phyloP scores from a whole-genome alignment of 2,113 vertebrate species.

The western clawed frog (Xenopus tropicalis) region DNA sequence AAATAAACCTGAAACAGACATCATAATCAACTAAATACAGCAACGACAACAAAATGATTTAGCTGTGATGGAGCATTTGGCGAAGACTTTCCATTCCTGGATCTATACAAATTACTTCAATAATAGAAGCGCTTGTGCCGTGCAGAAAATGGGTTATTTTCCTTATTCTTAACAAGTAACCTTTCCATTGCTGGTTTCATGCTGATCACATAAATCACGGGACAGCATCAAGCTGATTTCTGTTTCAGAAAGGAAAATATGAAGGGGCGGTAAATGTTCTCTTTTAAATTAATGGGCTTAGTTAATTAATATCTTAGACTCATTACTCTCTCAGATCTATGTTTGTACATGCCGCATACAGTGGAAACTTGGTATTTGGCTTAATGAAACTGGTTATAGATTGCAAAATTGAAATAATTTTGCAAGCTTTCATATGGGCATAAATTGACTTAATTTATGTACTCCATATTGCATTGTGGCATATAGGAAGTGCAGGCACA shows the following conservation, averaged over 20 bases:
- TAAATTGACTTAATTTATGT: too few relatives aligned
- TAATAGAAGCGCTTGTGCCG: constrained; percentile 49
- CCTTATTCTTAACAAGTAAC: constrained; percentile 10
- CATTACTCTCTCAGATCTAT: not conserved
- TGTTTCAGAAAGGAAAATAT: constrained; percentile 1
- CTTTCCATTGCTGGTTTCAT: constrained; percentile 18
- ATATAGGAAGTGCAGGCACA: too few relatives aligned
- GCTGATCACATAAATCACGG: not conserved
- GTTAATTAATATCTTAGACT: not conserved
- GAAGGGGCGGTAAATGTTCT: not conserved
- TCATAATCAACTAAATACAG: constrained; percentile 52
- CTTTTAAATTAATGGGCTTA: not conserved
- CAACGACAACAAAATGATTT: constrained; percentile 52
- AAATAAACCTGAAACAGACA: constrained; percentile 58
- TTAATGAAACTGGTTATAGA: too few relatives aligned
- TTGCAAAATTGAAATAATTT: too few relatives aligned
- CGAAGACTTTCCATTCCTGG: constrained; percentile 50
- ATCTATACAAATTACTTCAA: constrained; percentile 50
- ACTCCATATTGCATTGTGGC: too few relatives aligned
- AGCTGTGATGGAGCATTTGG: constrained; percentile 50
- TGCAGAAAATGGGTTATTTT: constrained; percentile 25
- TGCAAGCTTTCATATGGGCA: too few relatives aligned
- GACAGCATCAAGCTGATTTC: not conserved
- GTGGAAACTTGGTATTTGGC: too few relatives aligned
- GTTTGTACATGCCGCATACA: not conserved